phyloP scores from a whole-genome alignment of 2,113 vertebrate species.

The Prionailurus bengalensis region DNA sequence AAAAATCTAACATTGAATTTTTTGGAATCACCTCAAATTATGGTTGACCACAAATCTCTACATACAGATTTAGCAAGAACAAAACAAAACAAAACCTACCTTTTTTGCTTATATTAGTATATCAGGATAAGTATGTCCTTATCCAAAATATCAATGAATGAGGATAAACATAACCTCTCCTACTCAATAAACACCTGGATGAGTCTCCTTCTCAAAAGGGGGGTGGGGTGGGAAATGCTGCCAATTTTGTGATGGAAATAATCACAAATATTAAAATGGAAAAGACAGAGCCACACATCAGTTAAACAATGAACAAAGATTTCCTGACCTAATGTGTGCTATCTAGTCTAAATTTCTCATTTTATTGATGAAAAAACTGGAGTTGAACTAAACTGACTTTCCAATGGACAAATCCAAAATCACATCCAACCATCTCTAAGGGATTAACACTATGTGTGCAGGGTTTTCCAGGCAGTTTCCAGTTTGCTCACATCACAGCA shows the following conservation, averaged over 20 bases:
- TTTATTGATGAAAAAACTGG: neutral
- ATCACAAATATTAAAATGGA: neutral
- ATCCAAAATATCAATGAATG: neutral
- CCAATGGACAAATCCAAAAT: neutral
- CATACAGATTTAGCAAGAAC: neutral
- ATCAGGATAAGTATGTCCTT: neutral
- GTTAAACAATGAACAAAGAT: neutral
- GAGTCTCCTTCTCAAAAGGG: neutral
- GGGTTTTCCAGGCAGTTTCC: neutral
- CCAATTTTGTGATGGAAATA: neutral
- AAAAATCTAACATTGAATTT: neutral
- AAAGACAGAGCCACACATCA: neutral
- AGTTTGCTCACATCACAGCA: neutral
- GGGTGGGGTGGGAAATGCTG: neutral
- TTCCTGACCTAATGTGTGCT: neutral
- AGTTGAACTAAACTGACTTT: neutral
- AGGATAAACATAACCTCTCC: neutral
- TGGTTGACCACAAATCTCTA: neutral
- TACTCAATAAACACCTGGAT: neutral
- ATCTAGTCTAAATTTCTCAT: neutral
- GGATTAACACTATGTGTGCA: neutral
- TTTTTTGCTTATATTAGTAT: neutral
- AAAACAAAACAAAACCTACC: neutral
- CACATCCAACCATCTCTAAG: neutral
- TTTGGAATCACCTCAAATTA: neutral